Percentiles rank a stretch among this genome's conserved stretches.
Evolutionary conservation across 2,888 invertebrate genomes (phyloP).

Genomic region (Epinotia ramella): DNA sequence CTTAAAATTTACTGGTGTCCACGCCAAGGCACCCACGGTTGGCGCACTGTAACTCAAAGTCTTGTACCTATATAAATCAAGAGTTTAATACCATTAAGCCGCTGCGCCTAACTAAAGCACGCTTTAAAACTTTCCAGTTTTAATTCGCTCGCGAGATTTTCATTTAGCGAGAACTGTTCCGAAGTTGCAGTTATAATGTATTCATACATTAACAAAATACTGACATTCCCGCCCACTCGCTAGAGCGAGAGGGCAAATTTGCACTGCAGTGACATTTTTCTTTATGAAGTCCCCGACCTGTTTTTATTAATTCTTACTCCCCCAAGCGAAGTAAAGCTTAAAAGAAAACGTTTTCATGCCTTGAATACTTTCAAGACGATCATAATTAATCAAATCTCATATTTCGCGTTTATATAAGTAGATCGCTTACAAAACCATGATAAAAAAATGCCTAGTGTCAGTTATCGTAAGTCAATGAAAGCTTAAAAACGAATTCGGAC

Average conservation of each 20-base stretch:
- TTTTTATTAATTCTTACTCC: constrained; percentile 75
- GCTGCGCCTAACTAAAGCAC: constrained; percentile 74
- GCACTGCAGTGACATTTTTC: constrained; percentile 78
- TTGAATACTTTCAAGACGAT: constrained; percentile 49
- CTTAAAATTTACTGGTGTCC: constrained; percentile 36
- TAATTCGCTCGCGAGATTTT: constrained; percentile 77
- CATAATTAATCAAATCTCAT: constrained; percentile 32
- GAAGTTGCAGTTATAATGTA: constrained; percentile 72
- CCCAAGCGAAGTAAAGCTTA: constrained; percentile 65
- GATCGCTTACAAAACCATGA: constrained; percentile 8
- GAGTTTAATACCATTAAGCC: constrained; percentile 77
- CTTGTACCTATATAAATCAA: constrained; percentile 72
- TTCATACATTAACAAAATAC: constrained; percentile 73
- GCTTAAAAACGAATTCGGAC: too few species aligned
- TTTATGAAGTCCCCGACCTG: constrained; percentile 73
- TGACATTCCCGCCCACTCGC: constrained; percentile 57
- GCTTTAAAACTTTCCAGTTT: constrained; percentile 74
- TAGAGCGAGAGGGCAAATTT: constrained; percentile 69
- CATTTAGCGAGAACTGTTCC: constrained; percentile 75
- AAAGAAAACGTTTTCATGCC: constrained; percentile 63
- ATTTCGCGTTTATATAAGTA: constrained; percentile 22
- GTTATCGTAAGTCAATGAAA: constrained; percentile 7
- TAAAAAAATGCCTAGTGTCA: background rate
- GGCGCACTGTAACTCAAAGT: constrained; percentile 60
- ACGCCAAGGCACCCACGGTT: constrained; percentile 45